These are phyloP conservation scores for Agonopterix subpropinquella DNA, from an alignment of 2,888 invertebrate species.

Conservation along the genomic window DNA sequence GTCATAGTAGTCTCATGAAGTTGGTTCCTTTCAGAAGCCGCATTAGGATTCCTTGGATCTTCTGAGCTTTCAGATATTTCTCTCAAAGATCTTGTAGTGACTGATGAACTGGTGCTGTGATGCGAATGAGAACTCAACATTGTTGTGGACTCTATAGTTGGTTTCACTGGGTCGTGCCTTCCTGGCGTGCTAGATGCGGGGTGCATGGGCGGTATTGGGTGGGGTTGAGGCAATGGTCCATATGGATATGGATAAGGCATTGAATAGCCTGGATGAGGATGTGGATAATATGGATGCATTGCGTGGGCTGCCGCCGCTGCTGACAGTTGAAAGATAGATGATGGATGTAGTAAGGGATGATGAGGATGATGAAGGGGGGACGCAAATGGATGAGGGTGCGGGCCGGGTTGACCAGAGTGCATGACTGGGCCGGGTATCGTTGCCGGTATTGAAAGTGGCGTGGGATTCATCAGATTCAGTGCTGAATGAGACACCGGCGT, in stretches of 20 bases:
- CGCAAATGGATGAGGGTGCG: conserved; percentile 80
- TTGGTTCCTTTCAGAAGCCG: conserved; percentile 75
- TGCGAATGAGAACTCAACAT: conserved; percentile 83
- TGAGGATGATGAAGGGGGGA: conserved; percentile 84
- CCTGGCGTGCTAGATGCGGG: conserved; percentile 62
- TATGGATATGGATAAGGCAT: conserved; percentile 84
- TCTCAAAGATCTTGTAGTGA: conserved; percentile 80
- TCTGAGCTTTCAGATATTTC: conserved; percentile 75
- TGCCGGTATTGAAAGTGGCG: conserved; percentile 77
- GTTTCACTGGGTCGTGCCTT: conserved; percentile 68
- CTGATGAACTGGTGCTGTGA: conserved; percentile 81
- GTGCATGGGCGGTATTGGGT: conserved; percentile 82
- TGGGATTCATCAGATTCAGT: conserved; percentile 76
- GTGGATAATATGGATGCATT: conserved; percentile 82
- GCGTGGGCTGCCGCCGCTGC: conserved; percentile 78
- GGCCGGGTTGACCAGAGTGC: conserved; percentile 84
- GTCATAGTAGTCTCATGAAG: conserved; percentile 80
- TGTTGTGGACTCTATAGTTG: conserved; percentile 79
- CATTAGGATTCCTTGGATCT: conserved; percentile 62
- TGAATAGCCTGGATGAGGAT: conserved; percentile 82
- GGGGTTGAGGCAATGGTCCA: conserved; percentile 83
- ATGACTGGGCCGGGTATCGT: conserved; percentile 81
- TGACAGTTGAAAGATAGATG: conserved; percentile 71
- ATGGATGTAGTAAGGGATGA: conserved; percentile 81
- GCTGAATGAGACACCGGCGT: conserved; percentile 77